A percentile compares a stretch with the other conserved stretches of the same genome.
Conservation (phyloP, 2,888 invertebrate genomes). For the Cheiracanthium punctorium region DNA sequence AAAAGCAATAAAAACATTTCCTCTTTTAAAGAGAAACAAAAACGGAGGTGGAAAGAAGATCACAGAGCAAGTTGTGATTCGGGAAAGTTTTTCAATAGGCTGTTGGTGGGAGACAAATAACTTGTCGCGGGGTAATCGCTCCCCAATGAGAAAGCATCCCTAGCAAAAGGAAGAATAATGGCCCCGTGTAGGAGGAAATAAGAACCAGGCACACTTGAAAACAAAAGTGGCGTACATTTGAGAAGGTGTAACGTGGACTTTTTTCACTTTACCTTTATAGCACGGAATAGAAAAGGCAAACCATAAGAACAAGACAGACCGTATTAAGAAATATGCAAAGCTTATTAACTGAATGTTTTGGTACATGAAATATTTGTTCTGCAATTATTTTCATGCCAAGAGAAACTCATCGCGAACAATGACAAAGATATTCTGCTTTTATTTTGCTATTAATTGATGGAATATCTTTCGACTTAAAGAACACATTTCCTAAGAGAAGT, state of each 20-base stretch:
- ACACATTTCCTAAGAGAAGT: too few species aligned
- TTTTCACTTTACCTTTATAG: background rate
- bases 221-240: background rate
- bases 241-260: background rate
- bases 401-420: background rate
- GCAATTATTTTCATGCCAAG: background rate
- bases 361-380: background rate
- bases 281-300: background rate
- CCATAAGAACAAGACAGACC: background rate
- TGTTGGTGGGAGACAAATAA: constrained; percentile 23
- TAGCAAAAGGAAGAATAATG: constrained; percentile 3
- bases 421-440: background rate
- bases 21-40: background rate
- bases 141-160: constrained; percentile 19
- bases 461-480: too few species aligned
- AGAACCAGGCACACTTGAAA: background rate
- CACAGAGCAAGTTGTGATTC: constrained; percentile 11
- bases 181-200: background rate
- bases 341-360: background rate
- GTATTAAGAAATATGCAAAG: constrained; percentile 8
- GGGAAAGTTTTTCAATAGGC: constrained; percentile 21
- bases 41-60: constrained; percentile 12
- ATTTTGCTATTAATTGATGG: too few species aligned
- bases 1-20: background rate
- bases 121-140: constrained; percentile 19